Base-by-base conservation (phyloP, 2,888 invertebrate genomes). In the Ernsta delagoae region DNA sequence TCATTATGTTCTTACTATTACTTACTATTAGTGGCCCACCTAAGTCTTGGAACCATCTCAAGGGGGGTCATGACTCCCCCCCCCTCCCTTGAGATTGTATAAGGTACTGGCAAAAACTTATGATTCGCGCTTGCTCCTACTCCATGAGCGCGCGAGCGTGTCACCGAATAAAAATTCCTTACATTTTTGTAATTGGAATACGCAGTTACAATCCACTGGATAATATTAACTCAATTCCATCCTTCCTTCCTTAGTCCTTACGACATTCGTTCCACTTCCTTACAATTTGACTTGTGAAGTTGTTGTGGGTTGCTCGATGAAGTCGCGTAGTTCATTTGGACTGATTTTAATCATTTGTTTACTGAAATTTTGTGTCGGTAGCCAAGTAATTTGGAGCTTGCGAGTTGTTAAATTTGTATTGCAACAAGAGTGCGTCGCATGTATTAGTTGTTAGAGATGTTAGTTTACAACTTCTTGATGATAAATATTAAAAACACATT, bases 231-330 rank as follows among this genome's bases (percentile, higher is more conserved):
- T 24, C 24, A 24, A 24, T 3, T 24, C 24, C 24, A 24, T 24
- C 24, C 24, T 39, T 5, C 4, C 5, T 4, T 5, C n/a, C 7
- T 5, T 6, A 57, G 8, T 12, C 7, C 39, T 57, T 31, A 34
- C 2, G 36, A 53, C 78, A 48, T 12, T 73, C 76, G 77, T 78
- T 78, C 79, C 78, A 36, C 11, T 39, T 62, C 50, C 57, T 12
- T 39, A 36, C 4, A 67, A 45, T n/a, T n/a, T n/a, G 24, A 61
- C 34, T 39, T 39, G 39, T 39, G 24, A 3, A 39, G 39, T 39
- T 36, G 36, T 36, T 61, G 12, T 61, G 45, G 45, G 34, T 60
- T 31, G 43, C 31, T 67, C 67, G 34, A 54, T 50, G 62, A 57
- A 63, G 12, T 59, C 62, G 57, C 62, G 68, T 56, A 50, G 39